phyloP scores from a whole-genome alignment of 2,888 invertebrate genomes.

The Plebejus argus region DNA sequence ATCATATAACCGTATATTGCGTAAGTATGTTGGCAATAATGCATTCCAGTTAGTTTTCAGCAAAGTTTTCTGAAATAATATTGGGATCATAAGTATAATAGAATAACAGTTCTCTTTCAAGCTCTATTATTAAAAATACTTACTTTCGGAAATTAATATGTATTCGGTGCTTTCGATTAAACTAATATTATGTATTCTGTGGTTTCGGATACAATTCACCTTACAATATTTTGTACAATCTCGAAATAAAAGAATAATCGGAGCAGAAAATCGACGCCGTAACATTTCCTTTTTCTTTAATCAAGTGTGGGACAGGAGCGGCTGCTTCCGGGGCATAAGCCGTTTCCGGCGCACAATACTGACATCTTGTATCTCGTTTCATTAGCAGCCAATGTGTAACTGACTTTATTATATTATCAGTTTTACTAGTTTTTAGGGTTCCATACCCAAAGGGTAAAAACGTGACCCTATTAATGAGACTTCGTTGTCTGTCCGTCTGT shows the following conservation, averaged over 20 bases:
- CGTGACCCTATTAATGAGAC: no score
- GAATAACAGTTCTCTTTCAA: background rate
- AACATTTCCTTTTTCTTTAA: constrained; percentile 15
- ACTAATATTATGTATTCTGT: no score
- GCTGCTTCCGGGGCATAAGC: constrained; percentile 17
- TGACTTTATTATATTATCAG: constrained; percentile 1
- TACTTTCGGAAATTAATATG: no score
- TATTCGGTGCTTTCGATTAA: no score
- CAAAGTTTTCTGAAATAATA: background rate
- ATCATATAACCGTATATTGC: constrained; percentile 12
- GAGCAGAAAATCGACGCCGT: background rate
- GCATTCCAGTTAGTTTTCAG: background rate
- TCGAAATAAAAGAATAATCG: background rate
- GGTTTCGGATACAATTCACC: background rate
- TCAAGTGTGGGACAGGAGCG: constrained; percentile 15
- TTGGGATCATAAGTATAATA: background rate
- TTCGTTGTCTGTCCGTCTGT: no score
- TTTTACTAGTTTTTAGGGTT: background rate
- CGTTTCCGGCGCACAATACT: constrained; percentile 16
- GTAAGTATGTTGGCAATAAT: constrained; percentile 8
- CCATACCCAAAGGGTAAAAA: no score
- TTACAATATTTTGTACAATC: background rate
- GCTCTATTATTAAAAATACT: background rate
- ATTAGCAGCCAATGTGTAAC: constrained; percentile 12
- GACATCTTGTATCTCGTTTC: constrained; percentile 10